phyloP scores from a whole-genome alignment of 2,797 vertebrate genomes.

The Tinamus major region DNA sequence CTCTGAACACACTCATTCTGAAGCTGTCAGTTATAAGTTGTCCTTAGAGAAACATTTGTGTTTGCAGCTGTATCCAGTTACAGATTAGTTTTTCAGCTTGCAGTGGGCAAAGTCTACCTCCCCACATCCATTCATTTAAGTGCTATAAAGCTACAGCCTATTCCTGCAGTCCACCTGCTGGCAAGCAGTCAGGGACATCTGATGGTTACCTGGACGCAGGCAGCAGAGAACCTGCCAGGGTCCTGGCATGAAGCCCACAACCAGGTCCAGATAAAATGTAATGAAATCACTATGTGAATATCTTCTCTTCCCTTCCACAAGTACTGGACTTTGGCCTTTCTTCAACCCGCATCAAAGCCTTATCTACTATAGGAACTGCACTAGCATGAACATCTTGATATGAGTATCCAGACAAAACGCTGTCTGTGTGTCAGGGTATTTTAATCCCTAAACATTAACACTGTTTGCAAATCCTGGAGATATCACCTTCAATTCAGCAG shows the following conservation, averaged over 20 bases:
- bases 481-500: not conserved
- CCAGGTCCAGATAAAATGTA: not conserved
- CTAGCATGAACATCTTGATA: not conserved
- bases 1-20: not conserved
- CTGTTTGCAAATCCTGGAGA: not conserved
- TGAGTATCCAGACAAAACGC: not conserved
- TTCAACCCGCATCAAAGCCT: not conserved
- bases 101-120: rapidly evolving
- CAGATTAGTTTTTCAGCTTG: not conserved
- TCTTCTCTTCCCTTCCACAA: not conserved
- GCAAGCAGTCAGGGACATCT: not conserved
- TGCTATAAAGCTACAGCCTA: not conserved
- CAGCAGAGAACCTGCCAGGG: not conserved
- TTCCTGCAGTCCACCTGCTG: not conserved
- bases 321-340: rapidly evolving
- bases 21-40: not conserved
- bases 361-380: not conserved
- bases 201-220: not conserved
- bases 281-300: not conserved
- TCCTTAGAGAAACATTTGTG: not conserved
- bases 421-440: not conserved
- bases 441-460: not conserved
- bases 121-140: not conserved
- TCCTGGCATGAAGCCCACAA: not conserved
- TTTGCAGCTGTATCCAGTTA: not conserved